Evolutionary conservation across 2,888 invertebrate genomes (phyloP), one percentile per base, ranked within the genome.

Genomic region (Polydrusus tereticollis): DNA sequence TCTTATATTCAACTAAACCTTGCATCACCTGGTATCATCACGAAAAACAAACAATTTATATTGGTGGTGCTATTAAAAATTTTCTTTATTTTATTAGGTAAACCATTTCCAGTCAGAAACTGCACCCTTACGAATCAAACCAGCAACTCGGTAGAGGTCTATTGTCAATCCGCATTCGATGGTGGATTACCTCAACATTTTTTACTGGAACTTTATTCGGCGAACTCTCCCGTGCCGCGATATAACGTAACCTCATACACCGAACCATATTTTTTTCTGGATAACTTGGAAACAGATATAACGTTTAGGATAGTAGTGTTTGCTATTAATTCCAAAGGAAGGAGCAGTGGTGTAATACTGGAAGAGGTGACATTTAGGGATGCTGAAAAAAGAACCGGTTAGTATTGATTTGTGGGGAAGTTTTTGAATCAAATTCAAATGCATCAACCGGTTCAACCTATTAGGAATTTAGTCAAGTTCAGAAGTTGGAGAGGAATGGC

Each of bases 131-230:
- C 92, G 85, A 96, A 96, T 86, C 93, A 94, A 84, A 95, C 95
- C 14, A 91, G 92, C 80, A 93, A 92, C 80, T 93, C 93, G 73
- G 93, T 94, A 78, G 85, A 86, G 72, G 93, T 95, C 78, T 90
- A 91, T 80, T 96, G 96, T 85, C 89, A 92, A 81, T 88, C 94
- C 21, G 94, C 94, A 78, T 95, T 95, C 87, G 95, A 96, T 87
- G 96, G 96, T 72, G 96, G 96, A 76, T 89, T 96, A 80, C 94
- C 95, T 72, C 95, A 96, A 87, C 89, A 89, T 84, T 96, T 96
- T 87, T 88, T 94, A 64, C 89, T 96, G 77, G 95, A 95, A 86
- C 90, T 95, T 78, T 93, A 90, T 86, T 85, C 84, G 75, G 83
- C 78, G 77, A 87, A 82, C 77, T 87, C 81, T 76, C 85, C 78